These are phyloP conservation scores for Centropus unirufus DNA, from an alignment of 2,113 vertebrate genomes.

Conservation along the genomic window DNA sequence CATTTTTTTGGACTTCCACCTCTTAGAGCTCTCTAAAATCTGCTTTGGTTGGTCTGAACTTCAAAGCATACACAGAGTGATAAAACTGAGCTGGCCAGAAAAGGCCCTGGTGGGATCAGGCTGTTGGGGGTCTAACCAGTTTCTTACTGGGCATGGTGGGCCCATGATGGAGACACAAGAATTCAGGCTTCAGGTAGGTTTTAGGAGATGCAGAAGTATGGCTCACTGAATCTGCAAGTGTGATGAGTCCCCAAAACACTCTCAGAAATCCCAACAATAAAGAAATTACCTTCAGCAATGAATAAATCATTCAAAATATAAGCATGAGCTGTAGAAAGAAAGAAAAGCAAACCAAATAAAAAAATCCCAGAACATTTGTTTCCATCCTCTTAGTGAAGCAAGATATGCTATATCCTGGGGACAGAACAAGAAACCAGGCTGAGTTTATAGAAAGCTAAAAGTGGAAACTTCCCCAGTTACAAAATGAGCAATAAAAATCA, in stretches of 20 bases:
- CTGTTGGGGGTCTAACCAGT: background rate
- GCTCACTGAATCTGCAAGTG: background rate
- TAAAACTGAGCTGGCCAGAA: background rate
- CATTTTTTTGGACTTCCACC: background rate
- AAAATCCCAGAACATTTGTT: background rate
- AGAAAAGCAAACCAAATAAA: background rate
- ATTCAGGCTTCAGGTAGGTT: background rate
- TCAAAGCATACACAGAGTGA: background rate
- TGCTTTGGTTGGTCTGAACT: background rate
- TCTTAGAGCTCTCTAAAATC: background rate
- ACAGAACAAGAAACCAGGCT: constrained; percentile 11
- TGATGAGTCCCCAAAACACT: background rate
- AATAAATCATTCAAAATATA: background rate
- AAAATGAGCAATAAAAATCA: constrained; percentile 43
- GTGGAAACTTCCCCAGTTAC: constrained; percentile 24
- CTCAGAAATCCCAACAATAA: background rate
- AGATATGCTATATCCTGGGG: background rate
- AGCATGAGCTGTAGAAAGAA: background rate
- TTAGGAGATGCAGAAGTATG: background rate
- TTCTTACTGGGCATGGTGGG: background rate
- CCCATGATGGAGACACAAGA: background rate
- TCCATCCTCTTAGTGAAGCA: background rate
- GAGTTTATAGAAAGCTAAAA: constrained; percentile 7
- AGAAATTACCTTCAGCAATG: background rate
- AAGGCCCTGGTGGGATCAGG: background rate